phyloP scores from a whole-genome alignment of 1,140 invertebrate genomes.

The Listronotus oregonensis region DNA sequence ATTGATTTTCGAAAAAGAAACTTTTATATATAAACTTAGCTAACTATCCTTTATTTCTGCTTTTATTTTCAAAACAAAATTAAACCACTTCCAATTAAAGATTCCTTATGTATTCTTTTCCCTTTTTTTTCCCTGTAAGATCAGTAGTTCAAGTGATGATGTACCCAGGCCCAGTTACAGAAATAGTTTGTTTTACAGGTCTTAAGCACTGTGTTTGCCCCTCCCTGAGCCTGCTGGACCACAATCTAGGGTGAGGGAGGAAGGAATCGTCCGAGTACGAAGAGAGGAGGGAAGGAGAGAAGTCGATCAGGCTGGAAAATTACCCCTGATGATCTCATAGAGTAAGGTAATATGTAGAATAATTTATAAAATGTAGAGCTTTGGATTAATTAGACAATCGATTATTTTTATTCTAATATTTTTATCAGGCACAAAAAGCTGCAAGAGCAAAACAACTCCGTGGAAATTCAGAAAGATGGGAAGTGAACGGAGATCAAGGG shows the following conservation, averaged over 20 bases:
- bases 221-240: slow-evolving; percentile 71
- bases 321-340: slow-evolving; percentile 49
- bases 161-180: no score
- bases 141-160: no score
- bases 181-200: slow-evolving; percentile 56
- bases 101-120: no score
- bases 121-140: no score
- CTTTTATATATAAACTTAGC: no score
- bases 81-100: no score
- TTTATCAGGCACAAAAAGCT: slow-evolving; percentile 74
- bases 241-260: slow-evolving; percentile 59
- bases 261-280: slow-evolving; percentile 58
- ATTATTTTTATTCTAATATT: no score
- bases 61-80: no score
- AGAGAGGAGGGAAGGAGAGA: slow-evolving; percentile 62
- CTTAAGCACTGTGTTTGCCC: slow-evolving; percentile 82
- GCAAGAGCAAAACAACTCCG: slow-evolving; percentile 84
- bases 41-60: no score
- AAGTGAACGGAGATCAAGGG: slow-evolving; percentile 70
- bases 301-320: slow-evolving; percentile 58
- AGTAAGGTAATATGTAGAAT: slow-evolving; percentile 24
- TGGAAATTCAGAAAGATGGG: slow-evolving; percentile 92
- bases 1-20: no score
- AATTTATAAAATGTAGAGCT: no score
- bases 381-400: no score